Evolutionary conservation across 1,140 invertebrate species (phyloP), one percentile per base, ranked within the genome.

Genomic region (Stratiolaelaps scimitus): DNA sequence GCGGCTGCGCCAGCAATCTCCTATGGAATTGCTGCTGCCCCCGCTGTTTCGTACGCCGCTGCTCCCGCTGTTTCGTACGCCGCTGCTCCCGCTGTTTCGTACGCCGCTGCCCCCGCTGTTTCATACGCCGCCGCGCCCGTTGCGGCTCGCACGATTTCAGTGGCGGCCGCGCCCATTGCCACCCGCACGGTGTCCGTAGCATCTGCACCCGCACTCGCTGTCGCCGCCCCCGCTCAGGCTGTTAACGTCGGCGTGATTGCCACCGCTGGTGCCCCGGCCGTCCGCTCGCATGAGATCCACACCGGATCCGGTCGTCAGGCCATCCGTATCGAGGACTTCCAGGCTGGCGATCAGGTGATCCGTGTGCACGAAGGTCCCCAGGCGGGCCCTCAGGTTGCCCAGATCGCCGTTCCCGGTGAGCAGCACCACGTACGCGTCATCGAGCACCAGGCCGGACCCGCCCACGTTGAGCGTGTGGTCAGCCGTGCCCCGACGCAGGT

Each of bases 271-370:
- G 53, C 53, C 26, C 15, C 53, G 2, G 34, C 53, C 53, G 23
- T 60, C 53, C 53, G 53, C 2, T 20, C 23, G 15, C 53, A 60
- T 60, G 53, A 60, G 53, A 26, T 60, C 10, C 53, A 60, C 23
- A 60, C 53, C 2, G 53, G 53, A 19, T 60, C 53, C 5, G 53
- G 53, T 29, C 26, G 34, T 10, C 13, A 15, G 23, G 53, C 53
- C 2, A 60, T 60, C 23, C 53, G 53, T 60, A 60, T 60, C 23
- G 53, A 60, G 20, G 53, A 60, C 53, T 60, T 20, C 23, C 53
- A 60, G 53, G 15, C 53, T 15, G 53, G 53, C 26, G 53, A 60
- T 60, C 53, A 60, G 34, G 23, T 60, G 1, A 60, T 60, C 53
- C 53, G 53, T 60, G 53, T 60, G 17, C 53, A 60, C 53, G 53